Evolutionary conservation across 2,113 vertebrate genomes (phyloP).

Genomic region (Etheostoma spectabile): DNA sequence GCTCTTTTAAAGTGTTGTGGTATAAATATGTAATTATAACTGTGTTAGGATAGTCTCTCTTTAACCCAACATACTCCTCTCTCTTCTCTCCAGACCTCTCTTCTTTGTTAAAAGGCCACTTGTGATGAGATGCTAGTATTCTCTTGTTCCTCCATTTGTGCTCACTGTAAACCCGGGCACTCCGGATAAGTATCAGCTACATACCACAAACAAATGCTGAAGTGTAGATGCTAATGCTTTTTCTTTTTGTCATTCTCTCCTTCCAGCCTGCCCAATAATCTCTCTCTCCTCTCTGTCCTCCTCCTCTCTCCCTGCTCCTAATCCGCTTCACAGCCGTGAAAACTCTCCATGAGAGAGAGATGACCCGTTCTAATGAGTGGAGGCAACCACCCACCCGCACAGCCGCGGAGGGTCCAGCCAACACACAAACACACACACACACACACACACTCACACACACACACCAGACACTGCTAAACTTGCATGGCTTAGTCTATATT

Average conservation of each 20-base stretch:
- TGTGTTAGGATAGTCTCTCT: slow-evolving; percentile 35
- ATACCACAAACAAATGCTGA: slow-evolving; percentile 56
- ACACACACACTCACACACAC: slow-evolving; percentile 45
- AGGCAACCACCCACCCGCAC: slow-evolving; percentile 74
- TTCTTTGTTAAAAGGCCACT: slow-evolving; percentile 45
- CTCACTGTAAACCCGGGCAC: slow-evolving; percentile 54
- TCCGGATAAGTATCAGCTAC: slow-evolving; percentile 50
- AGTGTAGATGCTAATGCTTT: slow-evolving; percentile 67
- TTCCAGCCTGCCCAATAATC: slow-evolving; percentile 60
- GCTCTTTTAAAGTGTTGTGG: not conserved
- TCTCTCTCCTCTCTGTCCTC: slow-evolving; percentile 42
- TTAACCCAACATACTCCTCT: slow-evolving; percentile 50
- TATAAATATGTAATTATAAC: slow-evolving; percentile 34
- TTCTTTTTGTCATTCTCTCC: slow-evolving; percentile 52
- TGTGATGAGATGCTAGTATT: slow-evolving; percentile 37
- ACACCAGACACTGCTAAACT: slow-evolving; percentile 13
- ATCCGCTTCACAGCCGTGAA: slow-evolving; percentile 82
- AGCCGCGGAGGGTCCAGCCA: slow-evolving; percentile 59
- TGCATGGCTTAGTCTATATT: not conserved
- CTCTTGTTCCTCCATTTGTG: slow-evolving; percentile 55
- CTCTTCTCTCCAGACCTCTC: slow-evolving; percentile 35
- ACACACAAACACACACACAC: slow-evolving; percentile 60
- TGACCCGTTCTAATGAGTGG: slow-evolving; percentile 80
- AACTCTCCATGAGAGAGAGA: slow-evolving; percentile 77
- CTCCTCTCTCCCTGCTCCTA: slow-evolving; percentile 57